phyloP scores from a whole-genome alignment of 1,140 invertebrate species.

The Thaumatotibia leucotreta region DNA sequence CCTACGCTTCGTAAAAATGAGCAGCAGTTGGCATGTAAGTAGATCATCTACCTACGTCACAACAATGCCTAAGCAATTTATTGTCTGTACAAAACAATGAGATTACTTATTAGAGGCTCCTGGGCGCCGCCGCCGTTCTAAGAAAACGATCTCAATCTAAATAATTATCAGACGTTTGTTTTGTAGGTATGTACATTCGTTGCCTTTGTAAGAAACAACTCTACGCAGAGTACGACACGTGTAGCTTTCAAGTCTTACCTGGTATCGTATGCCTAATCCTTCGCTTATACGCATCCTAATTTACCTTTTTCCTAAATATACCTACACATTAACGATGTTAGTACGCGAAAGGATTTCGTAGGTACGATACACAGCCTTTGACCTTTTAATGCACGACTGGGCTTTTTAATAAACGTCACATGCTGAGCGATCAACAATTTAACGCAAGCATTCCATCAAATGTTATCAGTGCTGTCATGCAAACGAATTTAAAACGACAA shows the following conservation, averaged over 20 bases:
- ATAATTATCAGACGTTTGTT: too few species aligned
- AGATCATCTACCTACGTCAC: background rate
- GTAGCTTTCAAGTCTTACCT: background rate
- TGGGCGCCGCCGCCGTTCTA: background rate
- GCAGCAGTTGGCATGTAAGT: background rate
- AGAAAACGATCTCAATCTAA: background rate
- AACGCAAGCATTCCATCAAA: constrained; percentile 5
- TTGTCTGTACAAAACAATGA: background rate
- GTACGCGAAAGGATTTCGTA: background rate
- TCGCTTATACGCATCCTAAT: background rate
- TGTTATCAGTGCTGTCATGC: constrained; percentile 2
- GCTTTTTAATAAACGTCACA: background rate
- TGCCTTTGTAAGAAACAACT: background rate
- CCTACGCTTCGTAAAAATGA: background rate
- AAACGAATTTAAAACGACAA: constrained; percentile 4
- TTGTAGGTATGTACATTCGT: too few species aligned
- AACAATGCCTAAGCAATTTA: background rate
- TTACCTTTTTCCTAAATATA: background rate
- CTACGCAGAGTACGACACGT: background rate
- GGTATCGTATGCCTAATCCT: background rate
- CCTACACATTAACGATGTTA: background rate
- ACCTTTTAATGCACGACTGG: constrained; percentile 6
- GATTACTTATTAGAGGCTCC: background rate
- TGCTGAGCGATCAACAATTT: constrained; percentile 6
- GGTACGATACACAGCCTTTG: background rate